A percentile compares a stretch with the other conserved stretches of the same genome.
Conservation (phyloP, 2,113 vertebrate species). For the Panthera leo region DNA sequence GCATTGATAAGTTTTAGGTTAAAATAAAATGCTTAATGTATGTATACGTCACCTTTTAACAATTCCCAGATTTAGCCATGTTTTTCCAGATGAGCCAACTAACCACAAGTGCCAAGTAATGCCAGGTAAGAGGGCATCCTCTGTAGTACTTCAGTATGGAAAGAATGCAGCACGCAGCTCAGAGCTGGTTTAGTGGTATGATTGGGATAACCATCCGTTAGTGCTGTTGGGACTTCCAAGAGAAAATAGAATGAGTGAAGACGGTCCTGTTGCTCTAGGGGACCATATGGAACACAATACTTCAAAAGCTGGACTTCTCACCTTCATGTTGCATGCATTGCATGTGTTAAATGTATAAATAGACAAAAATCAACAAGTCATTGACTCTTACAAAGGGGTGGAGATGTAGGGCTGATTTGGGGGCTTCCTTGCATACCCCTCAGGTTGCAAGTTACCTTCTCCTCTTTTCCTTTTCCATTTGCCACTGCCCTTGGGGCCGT, state of each 20-base stretch:
- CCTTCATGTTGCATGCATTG: background rate
- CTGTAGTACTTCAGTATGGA: background rate
- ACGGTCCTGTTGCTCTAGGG: background rate
- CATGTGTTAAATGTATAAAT: background rate
- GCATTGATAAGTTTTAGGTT: constrained; percentile 15
- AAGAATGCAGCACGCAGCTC: background rate
- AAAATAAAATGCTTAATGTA: constrained; percentile 23
- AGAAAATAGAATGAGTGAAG: background rate
- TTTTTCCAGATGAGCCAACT: constrained; percentile 2
- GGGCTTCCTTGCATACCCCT: background rate
- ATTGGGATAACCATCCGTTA: background rate
- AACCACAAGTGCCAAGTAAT: background rate
- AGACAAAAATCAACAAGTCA: background rate
- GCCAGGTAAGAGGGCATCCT: background rate
- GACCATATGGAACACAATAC: background rate
- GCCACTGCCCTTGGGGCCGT: background rate
- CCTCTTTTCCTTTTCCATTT: background rate
- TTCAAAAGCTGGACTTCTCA: background rate
- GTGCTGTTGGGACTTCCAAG: background rate
- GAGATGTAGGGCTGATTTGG: background rate
- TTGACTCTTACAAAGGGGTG: background rate
- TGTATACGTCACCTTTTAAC: background rate
- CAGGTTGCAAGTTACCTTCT: background rate
- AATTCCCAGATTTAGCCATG: background rate
- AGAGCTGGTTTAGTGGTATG: background rate